Conservation (phyloP, 2,113 vertebrate species). For the Malurus alboscapulatus region DNA sequence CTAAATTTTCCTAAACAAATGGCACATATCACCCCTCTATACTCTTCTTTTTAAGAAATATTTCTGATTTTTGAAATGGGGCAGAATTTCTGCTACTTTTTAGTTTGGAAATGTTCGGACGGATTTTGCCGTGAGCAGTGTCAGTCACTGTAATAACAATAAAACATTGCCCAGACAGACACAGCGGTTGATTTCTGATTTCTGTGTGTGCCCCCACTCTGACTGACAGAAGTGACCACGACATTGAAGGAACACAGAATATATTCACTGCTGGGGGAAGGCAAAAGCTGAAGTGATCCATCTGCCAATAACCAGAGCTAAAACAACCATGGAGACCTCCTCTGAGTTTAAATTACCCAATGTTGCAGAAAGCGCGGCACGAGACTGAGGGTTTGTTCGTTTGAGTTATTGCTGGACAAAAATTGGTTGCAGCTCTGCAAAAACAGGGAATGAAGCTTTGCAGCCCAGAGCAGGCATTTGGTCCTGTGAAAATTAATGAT, state of each 20-base stretch:
- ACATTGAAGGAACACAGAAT: neutral
- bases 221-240: neutral
- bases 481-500: neutral
- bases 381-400: accelerated
- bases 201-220: neutral
- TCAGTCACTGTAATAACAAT: neutral
- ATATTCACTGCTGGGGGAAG: neutral
- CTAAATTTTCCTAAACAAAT: accelerated
- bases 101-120: neutral
- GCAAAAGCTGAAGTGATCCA: neutral
- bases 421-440: neutral
- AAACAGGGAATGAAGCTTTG: neutral
- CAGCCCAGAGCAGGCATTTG: neutral
- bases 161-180: neutral
- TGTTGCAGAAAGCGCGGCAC: neutral
- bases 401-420: neutral
- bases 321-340: neutral
- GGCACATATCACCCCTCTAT: accelerated
- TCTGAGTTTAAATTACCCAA: neutral
- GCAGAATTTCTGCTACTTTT: neutral
- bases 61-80: neutral
- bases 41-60: neutral
- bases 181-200: neutral
- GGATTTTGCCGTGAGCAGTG: neutral
- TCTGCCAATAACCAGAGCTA: neutral